Conservation (phyloP, 2,797 vertebrate species). For the Sebastes kiyomatsui region DNA sequence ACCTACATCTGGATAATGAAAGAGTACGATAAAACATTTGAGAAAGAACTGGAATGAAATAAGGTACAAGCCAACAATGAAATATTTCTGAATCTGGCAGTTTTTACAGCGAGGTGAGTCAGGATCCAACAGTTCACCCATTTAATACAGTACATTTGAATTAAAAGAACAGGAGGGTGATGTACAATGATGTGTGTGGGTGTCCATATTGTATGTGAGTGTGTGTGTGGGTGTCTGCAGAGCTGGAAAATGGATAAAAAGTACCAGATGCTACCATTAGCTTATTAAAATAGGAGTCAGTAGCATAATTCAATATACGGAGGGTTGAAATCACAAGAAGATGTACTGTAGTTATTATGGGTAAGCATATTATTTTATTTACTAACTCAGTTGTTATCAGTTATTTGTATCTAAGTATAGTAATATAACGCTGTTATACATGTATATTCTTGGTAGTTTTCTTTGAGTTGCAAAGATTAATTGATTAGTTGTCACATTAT, state of each 20-base stretch:
- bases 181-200: constrained; percentile 8
- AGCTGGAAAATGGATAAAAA: background rate
- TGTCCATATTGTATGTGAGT: background rate
- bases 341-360: background rate
- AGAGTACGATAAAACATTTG: background rate
- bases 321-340: background rate
- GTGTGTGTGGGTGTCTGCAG: constrained; percentile 17
- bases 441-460: background rate
- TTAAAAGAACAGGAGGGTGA: constrained; percentile 12
- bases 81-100: constrained; percentile 32
- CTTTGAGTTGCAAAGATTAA: rapidly evolving
- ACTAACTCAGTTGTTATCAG: background rate
- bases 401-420: background rate
- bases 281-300: background rate
- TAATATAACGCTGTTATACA: background rate
- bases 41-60: constrained; percentile 7
- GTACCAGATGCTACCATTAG: background rate
- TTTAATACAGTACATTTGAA: constrained; percentile 29
- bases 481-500: no score
- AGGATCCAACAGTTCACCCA: constrained; percentile 22
- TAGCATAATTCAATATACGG: background rate
- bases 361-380: background rate
- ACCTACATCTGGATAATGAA: constrained; percentile 10
- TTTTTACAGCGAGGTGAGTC: constrained; percentile 26
- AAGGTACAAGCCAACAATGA: background rate